A percentile compares a stretch with the other conserved stretches of the same genome.
Conservation (phyloP, 2,113 vertebrate genomes). For the Pterocles gutturalis region DNA sequence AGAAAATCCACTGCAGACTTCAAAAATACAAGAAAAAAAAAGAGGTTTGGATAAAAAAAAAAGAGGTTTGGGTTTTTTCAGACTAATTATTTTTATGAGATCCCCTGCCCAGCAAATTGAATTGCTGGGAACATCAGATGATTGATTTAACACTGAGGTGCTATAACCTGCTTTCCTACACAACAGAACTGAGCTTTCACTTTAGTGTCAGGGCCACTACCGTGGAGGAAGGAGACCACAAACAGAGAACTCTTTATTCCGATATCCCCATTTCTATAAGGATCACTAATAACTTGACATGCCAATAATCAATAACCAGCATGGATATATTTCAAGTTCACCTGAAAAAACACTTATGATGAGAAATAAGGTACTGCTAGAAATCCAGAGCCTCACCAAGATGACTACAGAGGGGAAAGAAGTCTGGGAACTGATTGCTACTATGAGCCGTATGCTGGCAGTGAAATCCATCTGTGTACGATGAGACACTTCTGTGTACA, state of each 20-base stretch:
- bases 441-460: background rate
- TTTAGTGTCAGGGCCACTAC: background rate
- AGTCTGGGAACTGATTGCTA: background rate
- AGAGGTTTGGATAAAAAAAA: background rate
- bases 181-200: background rate
- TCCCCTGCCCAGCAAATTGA: background rate
- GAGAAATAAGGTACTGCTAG: background rate
- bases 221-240: background rate
- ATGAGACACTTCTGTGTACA: background rate
- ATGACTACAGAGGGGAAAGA: background rate
- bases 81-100: background rate
- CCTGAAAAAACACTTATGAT: background rate
- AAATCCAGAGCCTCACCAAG: background rate
- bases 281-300: background rate
- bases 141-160: background rate
- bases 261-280: background rate
- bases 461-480: background rate
- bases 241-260: background rate
- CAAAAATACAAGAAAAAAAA: background rate
- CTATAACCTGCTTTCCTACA: background rate
- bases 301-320: background rate
- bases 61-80: background rate
- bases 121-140: background rate
- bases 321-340: background rate
- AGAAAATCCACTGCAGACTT: constrained; percentile 16